Evolutionary conservation across 2,113 vertebrate species (phyloP).

Genomic region (Dipodomys stephensi): DNA sequence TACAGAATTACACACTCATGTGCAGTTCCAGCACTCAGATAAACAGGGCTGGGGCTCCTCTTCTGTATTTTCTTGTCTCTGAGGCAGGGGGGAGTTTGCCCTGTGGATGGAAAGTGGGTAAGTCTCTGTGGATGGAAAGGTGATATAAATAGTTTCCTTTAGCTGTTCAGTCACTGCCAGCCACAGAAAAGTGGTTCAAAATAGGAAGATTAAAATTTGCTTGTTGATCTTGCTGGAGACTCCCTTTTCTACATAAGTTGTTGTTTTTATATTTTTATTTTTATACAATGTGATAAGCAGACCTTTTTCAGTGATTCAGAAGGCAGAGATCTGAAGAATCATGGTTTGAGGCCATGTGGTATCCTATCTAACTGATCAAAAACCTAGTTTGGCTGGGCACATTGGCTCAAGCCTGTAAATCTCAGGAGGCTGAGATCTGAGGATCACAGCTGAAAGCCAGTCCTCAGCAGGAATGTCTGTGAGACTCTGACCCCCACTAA

Average conservation of each 20-base stretch:
- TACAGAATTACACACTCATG: fast-evolving
- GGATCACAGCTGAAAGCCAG: too few species aligned
- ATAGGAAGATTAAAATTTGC: neutral
- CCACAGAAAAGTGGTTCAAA: neutral
- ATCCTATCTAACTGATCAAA: too few species aligned
- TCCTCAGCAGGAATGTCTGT: too few species aligned
- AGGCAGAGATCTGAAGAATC: too few species aligned
- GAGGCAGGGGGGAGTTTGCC: neutral
- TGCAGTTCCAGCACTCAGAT: neutral
- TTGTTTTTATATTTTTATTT: too few species aligned
- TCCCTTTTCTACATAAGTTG: neutral
- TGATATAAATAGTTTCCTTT: neutral
- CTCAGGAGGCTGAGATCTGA: too few species aligned
- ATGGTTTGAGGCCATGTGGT: too few species aligned
- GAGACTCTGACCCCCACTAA: too few species aligned
- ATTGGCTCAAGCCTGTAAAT: too few species aligned
- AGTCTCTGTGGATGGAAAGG: neutral
- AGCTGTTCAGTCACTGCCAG: neutral
- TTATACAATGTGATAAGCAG: neutral
- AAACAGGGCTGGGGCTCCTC: too few species aligned
- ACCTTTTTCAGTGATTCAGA: too few species aligned
- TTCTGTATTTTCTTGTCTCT: neutral
- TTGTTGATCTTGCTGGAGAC: neutral
- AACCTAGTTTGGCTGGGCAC: too few species aligned
- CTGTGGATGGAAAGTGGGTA: neutral